Percentiles rank a stretch among this genome's conserved stretches.
These are phyloP conservation scores for Melinopterus prodromus DNA, from an alignment of 2,888 invertebrate genomes.

Conservation along the genomic window DNA sequence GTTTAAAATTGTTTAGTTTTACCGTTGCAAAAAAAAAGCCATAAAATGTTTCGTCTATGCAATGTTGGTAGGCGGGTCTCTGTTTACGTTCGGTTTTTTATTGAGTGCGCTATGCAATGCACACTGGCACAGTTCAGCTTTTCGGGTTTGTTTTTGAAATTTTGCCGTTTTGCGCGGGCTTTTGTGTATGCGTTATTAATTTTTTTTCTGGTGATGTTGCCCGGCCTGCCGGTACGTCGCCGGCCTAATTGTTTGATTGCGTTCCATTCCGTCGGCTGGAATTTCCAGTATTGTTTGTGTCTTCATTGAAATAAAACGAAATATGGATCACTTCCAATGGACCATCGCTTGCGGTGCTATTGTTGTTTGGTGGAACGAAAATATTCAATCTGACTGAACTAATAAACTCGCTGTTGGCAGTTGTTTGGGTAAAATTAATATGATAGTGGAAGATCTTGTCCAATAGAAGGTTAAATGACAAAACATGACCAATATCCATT, in stretches of 20 bases:
- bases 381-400: no score
- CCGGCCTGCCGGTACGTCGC: background rate
- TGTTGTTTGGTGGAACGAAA: no score
- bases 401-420: no score
- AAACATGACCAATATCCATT: no score
- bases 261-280: background rate
- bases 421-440: no score
- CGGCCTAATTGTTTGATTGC: background rate
- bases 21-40: background rate
- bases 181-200: background rate
- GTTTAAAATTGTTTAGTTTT: background rate
- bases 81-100: background rate
- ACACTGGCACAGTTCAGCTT: background rate
- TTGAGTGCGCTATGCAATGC: background rate
- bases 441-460: no score
- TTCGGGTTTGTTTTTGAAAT: background rate
- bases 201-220: background rate
- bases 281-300: background rate
- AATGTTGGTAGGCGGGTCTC: background rate
- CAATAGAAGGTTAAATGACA: no score
- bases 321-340: background rate
- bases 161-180: background rate
- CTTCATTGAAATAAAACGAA: slow-evolving; percentile 4
- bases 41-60: background rate
- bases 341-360: background rate